phyloP scores from a whole-genome alignment of 2,888 invertebrate species.

The Dolomedes plantarius region DNA sequence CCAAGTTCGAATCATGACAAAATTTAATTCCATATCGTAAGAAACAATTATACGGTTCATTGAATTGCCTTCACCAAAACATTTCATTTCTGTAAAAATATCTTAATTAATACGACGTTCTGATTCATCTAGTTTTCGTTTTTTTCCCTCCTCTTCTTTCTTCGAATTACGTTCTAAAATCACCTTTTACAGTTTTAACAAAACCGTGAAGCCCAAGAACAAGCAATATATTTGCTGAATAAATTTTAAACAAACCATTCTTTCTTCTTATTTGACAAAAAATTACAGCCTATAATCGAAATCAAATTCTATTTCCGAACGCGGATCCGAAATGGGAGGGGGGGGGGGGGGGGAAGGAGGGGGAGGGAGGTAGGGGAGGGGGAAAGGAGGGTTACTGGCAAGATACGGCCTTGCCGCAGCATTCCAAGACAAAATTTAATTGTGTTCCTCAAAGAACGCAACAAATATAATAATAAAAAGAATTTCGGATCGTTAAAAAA shows the following conservation, averaged over 20 bases:
- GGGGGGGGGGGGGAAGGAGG: neutral
- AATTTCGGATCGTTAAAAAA: slow-evolving; percentile 25
- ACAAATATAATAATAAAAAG: slow-evolving; percentile 59
- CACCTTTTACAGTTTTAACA: neutral
- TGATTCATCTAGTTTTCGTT: too few species aligned
- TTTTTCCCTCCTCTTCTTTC: too few species aligned
- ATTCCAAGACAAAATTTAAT: slow-evolving; percentile 60
- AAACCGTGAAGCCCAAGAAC: neutral
- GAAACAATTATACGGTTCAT: too few species aligned
- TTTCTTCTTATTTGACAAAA: neutral
- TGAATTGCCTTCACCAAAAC: too few species aligned
- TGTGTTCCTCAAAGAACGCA: slow-evolving; percentile 62
- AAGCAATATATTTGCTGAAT: neutral
- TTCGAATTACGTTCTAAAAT: too few species aligned
- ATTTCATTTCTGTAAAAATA: too few species aligned
- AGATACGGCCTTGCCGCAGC: slow-evolving; percentile 12
- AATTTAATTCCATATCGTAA: too few species aligned
- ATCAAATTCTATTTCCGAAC: neutral
- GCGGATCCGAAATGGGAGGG: neutral
- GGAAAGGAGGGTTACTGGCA: neutral
- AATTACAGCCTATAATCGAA: slow-evolving; percentile 13
- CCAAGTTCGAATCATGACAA: too few species aligned
- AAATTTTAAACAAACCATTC: slow-evolving; percentile 9
- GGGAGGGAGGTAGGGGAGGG: neutral
- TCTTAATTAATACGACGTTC: too few species aligned